A percentile compares a stretch with the other conserved stretches of the same genome.
phyloP scores from a whole-genome alignment of 2,888 invertebrate species.

The Epinotia nisella region DNA sequence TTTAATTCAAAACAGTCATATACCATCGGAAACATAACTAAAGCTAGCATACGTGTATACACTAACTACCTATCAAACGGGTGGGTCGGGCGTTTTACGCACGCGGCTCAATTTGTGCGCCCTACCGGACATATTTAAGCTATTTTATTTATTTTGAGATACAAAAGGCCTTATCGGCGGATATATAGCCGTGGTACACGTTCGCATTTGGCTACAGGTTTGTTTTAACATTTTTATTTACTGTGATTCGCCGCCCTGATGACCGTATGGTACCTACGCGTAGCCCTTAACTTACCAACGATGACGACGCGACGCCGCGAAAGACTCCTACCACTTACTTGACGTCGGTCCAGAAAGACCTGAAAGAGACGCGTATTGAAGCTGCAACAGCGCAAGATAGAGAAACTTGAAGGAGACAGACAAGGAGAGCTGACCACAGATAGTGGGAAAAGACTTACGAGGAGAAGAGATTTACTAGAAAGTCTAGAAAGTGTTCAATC shows the following conservation, averaged over 20 bases:
- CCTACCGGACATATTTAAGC: constrained; percentile 79
- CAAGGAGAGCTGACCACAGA: too few relatives aligned
- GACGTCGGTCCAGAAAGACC: too few relatives aligned
- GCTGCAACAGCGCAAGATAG: too few relatives aligned
- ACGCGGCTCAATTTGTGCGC: constrained; percentile 64
- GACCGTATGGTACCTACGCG: too few relatives aligned
- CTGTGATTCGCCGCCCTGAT: not conserved
- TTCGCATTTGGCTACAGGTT: constrained; percentile 56
- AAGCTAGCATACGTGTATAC: not conserved
- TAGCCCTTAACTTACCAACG: too few relatives aligned
- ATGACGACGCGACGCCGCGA: too few relatives aligned
- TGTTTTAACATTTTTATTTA: not conserved
- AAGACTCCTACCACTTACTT: too few relatives aligned
- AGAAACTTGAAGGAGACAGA: too few relatives aligned
- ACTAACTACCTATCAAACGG: constrained; percentile 24
- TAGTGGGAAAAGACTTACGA: too few relatives aligned
- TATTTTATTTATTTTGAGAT: constrained; percentile 83
- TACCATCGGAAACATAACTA: not conserved
- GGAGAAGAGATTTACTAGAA: too few relatives aligned
- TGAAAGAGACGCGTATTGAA: too few relatives aligned
- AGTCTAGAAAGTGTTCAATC: too few relatives aligned
- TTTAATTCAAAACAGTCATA: constrained; percentile 5
- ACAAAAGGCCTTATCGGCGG: constrained; percentile 82
- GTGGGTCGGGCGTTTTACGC: constrained; percentile 49
- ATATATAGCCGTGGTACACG: constrained; percentile 65